Conservation (phyloP, 2,888 invertebrate species). For the Nomada fucata region DNA sequence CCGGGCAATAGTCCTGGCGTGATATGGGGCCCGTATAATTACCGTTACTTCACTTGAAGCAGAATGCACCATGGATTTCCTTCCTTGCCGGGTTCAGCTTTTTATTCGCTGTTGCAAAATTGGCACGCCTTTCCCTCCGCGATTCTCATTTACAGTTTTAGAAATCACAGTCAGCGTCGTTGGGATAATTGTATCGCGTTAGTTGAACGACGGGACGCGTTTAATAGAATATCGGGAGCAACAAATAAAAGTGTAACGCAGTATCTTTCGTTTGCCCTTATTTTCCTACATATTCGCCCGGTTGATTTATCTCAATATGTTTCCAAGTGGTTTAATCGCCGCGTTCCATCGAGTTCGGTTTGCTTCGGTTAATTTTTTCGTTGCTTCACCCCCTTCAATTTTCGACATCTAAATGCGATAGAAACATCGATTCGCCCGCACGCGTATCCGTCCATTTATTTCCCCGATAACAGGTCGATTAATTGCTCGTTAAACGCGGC, state of each 20-base stretch:
- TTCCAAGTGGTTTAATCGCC: too few species aligned
- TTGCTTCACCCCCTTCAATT: not conserved
- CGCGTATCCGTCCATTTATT: slow-evolving; percentile 12
- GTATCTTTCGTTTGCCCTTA: too few species aligned
- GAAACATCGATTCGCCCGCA: not conserved
- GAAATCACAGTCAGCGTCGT: not conserved
- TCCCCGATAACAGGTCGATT: slow-evolving; percentile 6
- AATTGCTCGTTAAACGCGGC: slow-evolving; percentile 25
- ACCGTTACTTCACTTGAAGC: slow-evolving; percentile 39
- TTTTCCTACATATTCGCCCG: too few species aligned
- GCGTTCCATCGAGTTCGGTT: too few species aligned
- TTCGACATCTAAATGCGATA: not conserved
- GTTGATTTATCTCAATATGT: too few species aligned
- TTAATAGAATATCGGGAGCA: too few species aligned
- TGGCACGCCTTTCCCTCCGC: too few species aligned
- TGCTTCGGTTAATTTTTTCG: not conserved
- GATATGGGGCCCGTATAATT: slow-evolving; percentile 37
- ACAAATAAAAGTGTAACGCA: too few species aligned
- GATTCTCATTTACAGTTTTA: not conserved
- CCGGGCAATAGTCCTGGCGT: slow-evolving; percentile 18
- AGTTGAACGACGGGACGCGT: too few species aligned
- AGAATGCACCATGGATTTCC: slow-evolving; percentile 3
- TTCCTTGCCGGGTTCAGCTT: not conserved
- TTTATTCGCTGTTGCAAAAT: not conserved
- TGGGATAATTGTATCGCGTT: slow-evolving; percentile 8